Conservation (phyloP, 92 coral and sea anemone genomes). For the Porites evermanni region DNA sequence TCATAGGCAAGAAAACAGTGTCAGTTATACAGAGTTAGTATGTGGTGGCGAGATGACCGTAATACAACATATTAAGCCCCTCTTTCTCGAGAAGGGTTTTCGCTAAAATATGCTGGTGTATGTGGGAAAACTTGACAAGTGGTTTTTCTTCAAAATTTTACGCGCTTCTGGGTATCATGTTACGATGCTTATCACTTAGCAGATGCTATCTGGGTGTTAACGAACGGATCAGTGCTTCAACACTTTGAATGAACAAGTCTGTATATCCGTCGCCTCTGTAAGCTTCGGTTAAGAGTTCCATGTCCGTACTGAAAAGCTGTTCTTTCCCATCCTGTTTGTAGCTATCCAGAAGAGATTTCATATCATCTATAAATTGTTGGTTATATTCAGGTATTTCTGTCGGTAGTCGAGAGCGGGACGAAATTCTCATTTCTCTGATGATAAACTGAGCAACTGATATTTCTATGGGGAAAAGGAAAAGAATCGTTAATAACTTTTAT, state of each 20-base stretch:
- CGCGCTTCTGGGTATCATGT: too few species aligned
- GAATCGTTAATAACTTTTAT: not conserved
- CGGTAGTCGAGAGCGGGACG: conserved; percentile 36
- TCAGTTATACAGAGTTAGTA: too few species aligned
- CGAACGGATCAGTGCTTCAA: conserved; percentile 68
- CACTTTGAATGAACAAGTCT: conserved; percentile 74
- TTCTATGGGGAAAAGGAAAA: conserved; percentile 62
- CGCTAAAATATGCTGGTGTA: too few species aligned
- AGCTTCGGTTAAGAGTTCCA: conserved; percentile 66
- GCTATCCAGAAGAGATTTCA: conserved; percentile 68
- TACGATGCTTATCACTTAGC: conserved; percentile 1
- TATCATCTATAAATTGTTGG: conserved; percentile 64
- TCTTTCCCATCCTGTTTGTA: conserved; percentile 75
- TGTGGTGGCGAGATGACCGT: too few species aligned
- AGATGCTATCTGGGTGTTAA: conserved; percentile 30
- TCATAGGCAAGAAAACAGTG: too few species aligned
- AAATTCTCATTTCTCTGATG: conserved; percentile 63
- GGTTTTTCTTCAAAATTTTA: too few species aligned
- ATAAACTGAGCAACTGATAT: conserved; percentile 70
- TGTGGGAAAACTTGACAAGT: too few species aligned
- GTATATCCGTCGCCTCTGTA: conserved; percentile 77
- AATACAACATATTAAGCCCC: too few species aligned
- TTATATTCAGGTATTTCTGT: conserved; percentile 68
- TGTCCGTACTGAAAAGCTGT: conserved; percentile 62
- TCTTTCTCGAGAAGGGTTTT: too few species aligned